phyloP scores from a whole-genome alignment of 2,888 invertebrate species.

The Platynereis dumerilii region DNA sequence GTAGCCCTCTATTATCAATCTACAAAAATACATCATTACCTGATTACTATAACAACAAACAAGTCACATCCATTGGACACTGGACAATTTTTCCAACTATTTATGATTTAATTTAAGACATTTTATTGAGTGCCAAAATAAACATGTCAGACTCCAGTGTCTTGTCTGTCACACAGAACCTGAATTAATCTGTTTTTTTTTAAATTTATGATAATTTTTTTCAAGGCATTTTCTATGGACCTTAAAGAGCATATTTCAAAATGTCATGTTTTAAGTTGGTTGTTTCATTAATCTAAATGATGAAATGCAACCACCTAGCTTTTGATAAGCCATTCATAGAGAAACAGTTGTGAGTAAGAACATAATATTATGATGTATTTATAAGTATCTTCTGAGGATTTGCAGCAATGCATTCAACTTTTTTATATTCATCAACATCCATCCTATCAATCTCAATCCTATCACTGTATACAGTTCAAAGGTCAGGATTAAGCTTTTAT shows the following conservation, averaged over 20 bases:
- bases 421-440: background rate
- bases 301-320: too few relatives aligned
- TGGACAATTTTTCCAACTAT: background rate
- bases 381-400: background rate
- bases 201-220: too few relatives aligned
- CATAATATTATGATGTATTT: too few relatives aligned
- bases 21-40: slow-evolving; percentile 14
- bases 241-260: too few relatives aligned
- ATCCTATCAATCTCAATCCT: background rate
- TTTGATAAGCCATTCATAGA: too few relatives aligned
- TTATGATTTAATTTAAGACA: background rate
- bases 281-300: background rate
- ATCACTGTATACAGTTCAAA: background rate
- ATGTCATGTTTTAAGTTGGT: too few relatives aligned
- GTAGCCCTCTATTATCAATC: slow-evolving; percentile 36
- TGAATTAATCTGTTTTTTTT: too few relatives aligned
- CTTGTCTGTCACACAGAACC: too few relatives aligned
- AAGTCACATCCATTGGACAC: background rate
- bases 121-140: too few relatives aligned
- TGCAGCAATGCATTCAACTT: background rate
- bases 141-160: too few relatives aligned
- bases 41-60: background rate
- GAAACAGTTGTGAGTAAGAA: too few relatives aligned
- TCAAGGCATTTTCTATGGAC: too few relatives aligned
- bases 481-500: background rate